Percentiles rank a stretch among this genome's conserved stretches.
Conservation (phyloP, 2,797 vertebrate species). For the Rhinoraja longicauda region DNA sequence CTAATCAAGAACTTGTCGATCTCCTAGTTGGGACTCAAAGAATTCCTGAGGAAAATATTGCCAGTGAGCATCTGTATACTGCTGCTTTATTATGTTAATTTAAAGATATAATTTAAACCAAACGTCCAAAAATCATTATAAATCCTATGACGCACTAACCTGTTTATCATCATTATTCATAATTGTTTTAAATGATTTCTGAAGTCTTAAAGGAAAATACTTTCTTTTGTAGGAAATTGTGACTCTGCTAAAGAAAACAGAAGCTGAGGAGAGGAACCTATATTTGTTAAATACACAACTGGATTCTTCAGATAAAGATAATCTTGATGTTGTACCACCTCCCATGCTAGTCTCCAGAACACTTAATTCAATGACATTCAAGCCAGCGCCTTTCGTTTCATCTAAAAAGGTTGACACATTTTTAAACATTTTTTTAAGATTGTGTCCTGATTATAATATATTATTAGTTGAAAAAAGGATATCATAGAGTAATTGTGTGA, state of each 20-base stretch:
- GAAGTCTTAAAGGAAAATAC: neutral
- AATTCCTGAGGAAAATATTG: neutral
- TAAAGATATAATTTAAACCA: neutral
- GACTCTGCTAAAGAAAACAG: constrained; percentile 71
- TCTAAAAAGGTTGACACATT: constrained; percentile 61
- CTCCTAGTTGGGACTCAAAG: no score
- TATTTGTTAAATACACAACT: constrained; percentile 48
- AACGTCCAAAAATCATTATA: neutral
- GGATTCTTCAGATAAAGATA: constrained; percentile 49
- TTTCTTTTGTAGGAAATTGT: constrained; percentile 66
- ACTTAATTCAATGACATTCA: constrained; percentile 70
- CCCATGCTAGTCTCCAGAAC: constrained; percentile 74
- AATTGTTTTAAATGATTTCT: neutral
- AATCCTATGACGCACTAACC: neutral
- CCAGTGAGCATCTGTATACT: neutral
- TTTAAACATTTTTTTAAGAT: neutral
- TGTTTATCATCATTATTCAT: neutral
- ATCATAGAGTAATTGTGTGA: neutral
- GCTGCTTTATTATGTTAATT: neutral
- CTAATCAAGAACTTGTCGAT: no score
- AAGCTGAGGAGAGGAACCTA: constrained; percentile 68
- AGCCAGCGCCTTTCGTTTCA: constrained; percentile 67
- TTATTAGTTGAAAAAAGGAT: neutral
- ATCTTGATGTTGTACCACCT: constrained; percentile 64
- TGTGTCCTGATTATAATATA: neutral